Percentiles rank a stretch among this genome's conserved stretches.
Evolutionary conservation across 64 coral and sea anemone species (phyloP).

Genomic region (Stylophora pistillata): DNA sequence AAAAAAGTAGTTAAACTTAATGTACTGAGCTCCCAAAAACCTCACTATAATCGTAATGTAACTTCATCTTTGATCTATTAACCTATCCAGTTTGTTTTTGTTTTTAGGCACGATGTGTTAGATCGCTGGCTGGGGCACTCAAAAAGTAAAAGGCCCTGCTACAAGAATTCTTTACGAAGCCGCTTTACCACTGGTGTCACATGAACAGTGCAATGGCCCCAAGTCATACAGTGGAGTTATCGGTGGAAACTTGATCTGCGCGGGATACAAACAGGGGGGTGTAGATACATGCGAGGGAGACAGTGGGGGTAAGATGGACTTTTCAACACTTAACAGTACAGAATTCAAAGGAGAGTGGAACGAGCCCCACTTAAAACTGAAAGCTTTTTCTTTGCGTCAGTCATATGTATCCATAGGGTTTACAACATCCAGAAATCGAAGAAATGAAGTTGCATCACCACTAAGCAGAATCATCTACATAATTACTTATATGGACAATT

Average conservation of each 20-base stretch:
- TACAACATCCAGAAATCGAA: too few relatives aligned
- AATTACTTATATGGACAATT: too few relatives aligned
- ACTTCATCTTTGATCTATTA: not conserved
- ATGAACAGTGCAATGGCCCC: slow-evolving; percentile 72
- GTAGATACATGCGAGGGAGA: slow-evolving; percentile 95
- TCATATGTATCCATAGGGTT: too few relatives aligned
- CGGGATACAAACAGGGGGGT: slow-evolving; percentile 84
- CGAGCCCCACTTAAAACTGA: too few relatives aligned
- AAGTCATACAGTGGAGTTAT: slow-evolving; percentile 88
- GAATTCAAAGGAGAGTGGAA: not conserved
- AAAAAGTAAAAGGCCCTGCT: slow-evolving; percentile 65
- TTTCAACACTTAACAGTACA: not conserved
- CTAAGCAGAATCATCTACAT: too few relatives aligned
- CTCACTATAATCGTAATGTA: not conserved
- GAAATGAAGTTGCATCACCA: too few relatives aligned
- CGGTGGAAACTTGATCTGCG: slow-evolving; percentile 83
- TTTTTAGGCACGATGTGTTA: slow-evolving; percentile 85
- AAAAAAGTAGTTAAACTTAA: too few relatives aligned
- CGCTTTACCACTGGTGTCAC: slow-evolving; percentile 74
- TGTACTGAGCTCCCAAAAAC: too few relatives aligned
- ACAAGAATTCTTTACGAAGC: slow-evolving; percentile 65
- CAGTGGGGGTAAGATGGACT: slow-evolving; percentile 75
- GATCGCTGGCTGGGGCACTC: slow-evolving; percentile 92
- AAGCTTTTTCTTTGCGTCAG: too few relatives aligned
- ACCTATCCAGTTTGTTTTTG: not conserved